These are phyloP conservation scores for Yponomeuta evonymella DNA, from an alignment of 2,888 invertebrate genomes.

Conservation along the genomic window DNA sequence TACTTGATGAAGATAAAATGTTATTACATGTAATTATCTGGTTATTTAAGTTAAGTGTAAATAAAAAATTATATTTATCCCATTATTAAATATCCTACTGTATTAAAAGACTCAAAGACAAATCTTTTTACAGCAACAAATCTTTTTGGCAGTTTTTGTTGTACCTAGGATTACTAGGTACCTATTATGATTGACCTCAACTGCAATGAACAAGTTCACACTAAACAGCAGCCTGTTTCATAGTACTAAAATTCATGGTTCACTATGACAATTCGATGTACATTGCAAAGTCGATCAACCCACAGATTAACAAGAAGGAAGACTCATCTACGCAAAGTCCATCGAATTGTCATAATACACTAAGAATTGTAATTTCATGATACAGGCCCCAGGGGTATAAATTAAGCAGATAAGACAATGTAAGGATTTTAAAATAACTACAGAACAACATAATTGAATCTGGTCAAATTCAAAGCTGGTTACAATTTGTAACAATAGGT, in stretches of 20 bases:
- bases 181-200: neutral
- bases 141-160: slow-evolving; percentile 9
- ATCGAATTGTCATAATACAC: too few relatives aligned
- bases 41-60: neutral
- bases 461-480: neutral
- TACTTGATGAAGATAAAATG: slow-evolving; percentile 8
- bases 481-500: neutral
- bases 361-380: too few relatives aligned
- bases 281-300: too few relatives aligned
- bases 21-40: neutral
- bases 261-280: too few relatives aligned
- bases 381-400: too few relatives aligned
- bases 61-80: neutral
- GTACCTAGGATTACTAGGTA: neutral
- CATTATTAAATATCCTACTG: too few relatives aligned
- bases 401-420: too few relatives aligned
- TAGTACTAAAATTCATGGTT: too few relatives aligned
- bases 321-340: too few relatives aligned
- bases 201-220: too few relatives aligned
- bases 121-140: neutral
- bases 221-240: too few relatives aligned
- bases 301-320: too few relatives aligned
- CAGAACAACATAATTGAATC: neutral
- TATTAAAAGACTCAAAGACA: neutral
- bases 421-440: neutral